Conservation (phyloP, 2,888 invertebrate genomes). For the Eumerus sabulonum region DNA sequence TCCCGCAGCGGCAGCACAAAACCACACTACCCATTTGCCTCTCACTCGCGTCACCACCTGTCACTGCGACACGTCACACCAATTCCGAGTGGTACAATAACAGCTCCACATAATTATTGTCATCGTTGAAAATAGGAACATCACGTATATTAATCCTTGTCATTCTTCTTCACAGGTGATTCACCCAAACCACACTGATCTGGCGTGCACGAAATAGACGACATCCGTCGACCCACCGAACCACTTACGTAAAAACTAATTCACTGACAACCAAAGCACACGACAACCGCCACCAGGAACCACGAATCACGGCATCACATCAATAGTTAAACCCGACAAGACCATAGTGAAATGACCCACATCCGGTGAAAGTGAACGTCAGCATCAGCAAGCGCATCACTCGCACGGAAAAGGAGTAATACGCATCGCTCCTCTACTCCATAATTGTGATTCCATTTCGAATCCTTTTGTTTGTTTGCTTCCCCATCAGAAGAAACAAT, state of each 20-base stretch:
- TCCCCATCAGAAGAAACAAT: not conserved
- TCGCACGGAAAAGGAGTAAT: constrained; percentile 16
- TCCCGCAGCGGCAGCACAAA: not conserved
- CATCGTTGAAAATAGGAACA: constrained; percentile 48
- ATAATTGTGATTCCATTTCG: constrained; percentile 10
- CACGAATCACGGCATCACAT: not conserved
- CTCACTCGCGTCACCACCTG: too few relatives aligned
- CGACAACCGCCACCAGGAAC: not conserved
- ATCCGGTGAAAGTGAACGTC: constrained; percentile 53
- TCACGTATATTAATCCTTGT: constrained; percentile 62
- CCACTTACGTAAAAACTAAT: too few relatives aligned
- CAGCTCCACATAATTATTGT: constrained; percentile 8
- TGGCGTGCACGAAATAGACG: constrained; percentile 29
- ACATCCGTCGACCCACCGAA: constrained; percentile 15
- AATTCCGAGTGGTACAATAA: too few relatives aligned
- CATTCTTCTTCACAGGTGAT: constrained; percentile 63
- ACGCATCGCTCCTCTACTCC: constrained; percentile 1
- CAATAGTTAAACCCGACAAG: constrained; percentile 6
- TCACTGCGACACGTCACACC: too few relatives aligned
- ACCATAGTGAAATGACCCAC: constrained; percentile 57
- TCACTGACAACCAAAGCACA: too few relatives aligned
- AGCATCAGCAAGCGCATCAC: constrained; percentile 33
- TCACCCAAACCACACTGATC: constrained; percentile 43
- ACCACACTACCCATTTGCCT: constrained; percentile 1
- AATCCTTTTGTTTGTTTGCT: constrained; percentile 13